These are phyloP conservation scores for Stichodactyla mertensii DNA, from an alignment of 64 coral and sea anemone genomes.

Conservation along the genomic window DNA sequence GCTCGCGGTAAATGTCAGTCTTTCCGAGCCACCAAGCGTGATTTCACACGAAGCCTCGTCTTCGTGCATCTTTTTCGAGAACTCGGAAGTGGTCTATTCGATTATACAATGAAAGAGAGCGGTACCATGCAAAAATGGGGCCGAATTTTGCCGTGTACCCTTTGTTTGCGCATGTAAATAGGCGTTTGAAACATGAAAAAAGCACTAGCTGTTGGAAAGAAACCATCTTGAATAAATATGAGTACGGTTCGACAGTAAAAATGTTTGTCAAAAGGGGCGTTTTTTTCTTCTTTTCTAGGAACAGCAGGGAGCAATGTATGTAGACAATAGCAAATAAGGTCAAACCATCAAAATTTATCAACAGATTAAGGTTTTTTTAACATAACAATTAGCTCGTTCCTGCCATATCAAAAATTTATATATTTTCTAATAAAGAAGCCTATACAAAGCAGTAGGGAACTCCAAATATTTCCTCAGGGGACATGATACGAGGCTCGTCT, in stretches of 20 bases:
- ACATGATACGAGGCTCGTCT: neutral
- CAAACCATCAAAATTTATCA: neutral
- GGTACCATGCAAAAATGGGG: too few species aligned
- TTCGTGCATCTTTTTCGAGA: too few species aligned
- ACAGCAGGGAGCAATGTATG: neutral
- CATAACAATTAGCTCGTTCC: neutral
- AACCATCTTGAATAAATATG: too few species aligned
- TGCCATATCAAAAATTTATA: neutral
- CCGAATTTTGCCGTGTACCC: too few species aligned
- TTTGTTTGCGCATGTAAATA: too few species aligned
- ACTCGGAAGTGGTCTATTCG: too few species aligned
- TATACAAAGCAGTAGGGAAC: neutral
- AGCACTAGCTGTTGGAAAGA: too few species aligned
- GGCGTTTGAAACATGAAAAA: too few species aligned
- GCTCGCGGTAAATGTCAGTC: too few species aligned
- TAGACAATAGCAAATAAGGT: neutral
- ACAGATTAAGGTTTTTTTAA: neutral
- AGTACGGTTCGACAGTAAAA: neutral
- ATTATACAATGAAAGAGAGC: too few species aligned
- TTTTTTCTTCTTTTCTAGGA: neutral
- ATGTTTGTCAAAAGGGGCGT: neutral
- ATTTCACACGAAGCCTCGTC: too few species aligned
- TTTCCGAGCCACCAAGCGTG: too few species aligned
- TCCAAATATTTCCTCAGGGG: neutral
- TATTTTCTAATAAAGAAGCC: neutral